Conservation (phyloP, 2,797 vertebrate species). For the Sternarchorhynchus goeldii region DNA sequence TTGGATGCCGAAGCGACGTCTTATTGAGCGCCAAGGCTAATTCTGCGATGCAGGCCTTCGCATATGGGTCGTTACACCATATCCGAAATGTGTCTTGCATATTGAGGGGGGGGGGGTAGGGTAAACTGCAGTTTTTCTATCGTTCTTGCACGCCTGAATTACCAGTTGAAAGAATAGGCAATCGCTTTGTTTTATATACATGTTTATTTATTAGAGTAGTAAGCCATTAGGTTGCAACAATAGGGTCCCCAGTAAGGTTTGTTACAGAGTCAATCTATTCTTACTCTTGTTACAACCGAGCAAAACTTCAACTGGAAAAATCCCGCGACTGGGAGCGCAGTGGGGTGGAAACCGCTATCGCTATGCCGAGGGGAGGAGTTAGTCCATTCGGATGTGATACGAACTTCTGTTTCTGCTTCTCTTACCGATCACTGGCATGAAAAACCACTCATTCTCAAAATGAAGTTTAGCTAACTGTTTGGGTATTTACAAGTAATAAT, state of each 20-base stretch:
- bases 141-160: neutral
- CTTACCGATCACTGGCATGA: conserved; percentile 61
- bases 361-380: conserved; percentile 68
- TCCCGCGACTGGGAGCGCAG: conserved; percentile 49
- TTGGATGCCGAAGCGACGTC: conserved; percentile 5
- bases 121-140: neutral
- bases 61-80: neutral
- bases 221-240: neutral
- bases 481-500: conserved; percentile 57
- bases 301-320: neutral
- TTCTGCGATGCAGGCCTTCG: no score
- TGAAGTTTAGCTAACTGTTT: conserved; percentile 28
- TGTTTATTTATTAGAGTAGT: neutral
- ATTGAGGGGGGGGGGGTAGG: no score
- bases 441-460: conserved; percentile 59
- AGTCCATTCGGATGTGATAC: conserved; percentile 3
- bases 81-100: no score
- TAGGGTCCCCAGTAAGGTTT: no score
- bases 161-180: no score
- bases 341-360: conserved; percentile 58
- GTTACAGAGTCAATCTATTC: no score
- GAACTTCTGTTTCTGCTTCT: conserved; percentile 57
- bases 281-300: neutral
- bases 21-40: neutral
- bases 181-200: neutral